A percentile compares a stretch with the other conserved stretches of the same genome.
Evolutionary conservation across 2,113 vertebrate species (phyloP).

Genomic region (Myanophis thanlyinensis): DNA sequence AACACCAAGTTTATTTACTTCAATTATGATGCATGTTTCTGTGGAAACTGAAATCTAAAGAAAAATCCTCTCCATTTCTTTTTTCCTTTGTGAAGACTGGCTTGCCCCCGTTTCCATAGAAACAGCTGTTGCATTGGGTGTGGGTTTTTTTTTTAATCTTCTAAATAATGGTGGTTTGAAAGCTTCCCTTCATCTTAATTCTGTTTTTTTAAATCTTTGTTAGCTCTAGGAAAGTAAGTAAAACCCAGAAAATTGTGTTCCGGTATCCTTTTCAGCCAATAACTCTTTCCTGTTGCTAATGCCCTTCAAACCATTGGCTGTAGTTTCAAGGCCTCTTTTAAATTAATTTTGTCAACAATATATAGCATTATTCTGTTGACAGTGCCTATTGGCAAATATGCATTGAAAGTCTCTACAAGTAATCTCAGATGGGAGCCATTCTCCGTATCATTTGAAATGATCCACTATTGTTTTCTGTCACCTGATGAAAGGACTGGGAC

Average conservation of each 20-base stretch:
- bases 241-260: fast-evolving
- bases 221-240: not conserved
- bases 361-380: not conserved
- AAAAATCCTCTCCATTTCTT: not conserved
- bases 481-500: not conserved
- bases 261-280: not conserved
- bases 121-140: constrained; percentile 27
- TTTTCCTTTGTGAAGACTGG: constrained; percentile 7
- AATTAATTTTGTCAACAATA: not conserved
- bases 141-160: not conserved
- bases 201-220: not conserved
- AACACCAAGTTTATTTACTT: constrained; percentile 33
- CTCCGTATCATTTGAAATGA: not conserved
- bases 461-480: not conserved
- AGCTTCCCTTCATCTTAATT: constrained; percentile 39
- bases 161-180: constrained; percentile 53
- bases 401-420: not conserved
- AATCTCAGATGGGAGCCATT: not conserved
- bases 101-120: constrained; percentile 57
- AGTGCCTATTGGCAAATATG: not conserved
- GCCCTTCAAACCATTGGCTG: not conserved
- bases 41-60: constrained; percentile 54
- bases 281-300: not conserved
- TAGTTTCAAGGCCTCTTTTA: not conserved
- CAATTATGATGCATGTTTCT: constrained; percentile 47